Percentiles rank a stretch among this genome's conserved stretches.
Conservation (phyloP, 2,888 invertebrate genomes). For the Philereme vetulata region DNA sequence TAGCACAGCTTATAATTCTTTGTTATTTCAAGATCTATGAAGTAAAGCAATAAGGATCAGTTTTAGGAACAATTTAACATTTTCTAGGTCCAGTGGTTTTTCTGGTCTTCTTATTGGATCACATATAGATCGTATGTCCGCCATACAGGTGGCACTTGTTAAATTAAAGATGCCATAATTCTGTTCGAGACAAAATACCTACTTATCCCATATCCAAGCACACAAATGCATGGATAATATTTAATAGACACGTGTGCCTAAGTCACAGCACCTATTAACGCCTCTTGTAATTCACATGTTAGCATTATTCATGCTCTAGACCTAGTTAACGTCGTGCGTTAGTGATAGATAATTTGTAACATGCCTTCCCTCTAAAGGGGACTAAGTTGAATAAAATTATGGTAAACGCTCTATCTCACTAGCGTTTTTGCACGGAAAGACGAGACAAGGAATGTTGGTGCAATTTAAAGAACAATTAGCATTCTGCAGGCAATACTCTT, state of each 20-base stretch:
- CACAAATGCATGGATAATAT: slow-evolving; percentile 46
- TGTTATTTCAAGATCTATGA: slow-evolving; percentile 11
- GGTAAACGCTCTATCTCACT: slow-evolving; percentile 32
- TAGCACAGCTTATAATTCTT: slow-evolving; percentile 12
- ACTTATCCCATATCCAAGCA: slow-evolving; percentile 43
- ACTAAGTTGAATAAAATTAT: slow-evolving; percentile 36
- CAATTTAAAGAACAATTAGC: slow-evolving; percentile 32
- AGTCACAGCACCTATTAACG: slow-evolving; percentile 61
- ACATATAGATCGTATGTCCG: neutral
- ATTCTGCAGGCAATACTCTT: neutral
- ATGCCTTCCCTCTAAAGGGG: slow-evolving; percentile 37
- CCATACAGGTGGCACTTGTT: neutral
- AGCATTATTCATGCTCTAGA: slow-evolving; percentile 62
- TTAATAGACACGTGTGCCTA: slow-evolving; percentile 59
- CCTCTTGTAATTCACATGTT: slow-evolving; percentile 61
- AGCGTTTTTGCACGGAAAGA: slow-evolving; percentile 31
- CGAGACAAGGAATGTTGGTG: slow-evolving; percentile 28
- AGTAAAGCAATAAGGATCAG: slow-evolving; percentile 1
- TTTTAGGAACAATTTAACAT: neutral
- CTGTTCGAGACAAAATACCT: neutral
- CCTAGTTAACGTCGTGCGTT: slow-evolving; percentile 57
- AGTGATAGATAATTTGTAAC: slow-evolving; percentile 49
- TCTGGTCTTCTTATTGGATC: too few relatives aligned
- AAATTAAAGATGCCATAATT: neutral
- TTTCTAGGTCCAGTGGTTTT: too few relatives aligned